Percentiles rank a stretch among this genome's conserved stretches.
These are phyloP conservation scores for Karalla daura DNA, from an alignment of 2,797 vertebrate species.

Conservation along the genomic window DNA sequence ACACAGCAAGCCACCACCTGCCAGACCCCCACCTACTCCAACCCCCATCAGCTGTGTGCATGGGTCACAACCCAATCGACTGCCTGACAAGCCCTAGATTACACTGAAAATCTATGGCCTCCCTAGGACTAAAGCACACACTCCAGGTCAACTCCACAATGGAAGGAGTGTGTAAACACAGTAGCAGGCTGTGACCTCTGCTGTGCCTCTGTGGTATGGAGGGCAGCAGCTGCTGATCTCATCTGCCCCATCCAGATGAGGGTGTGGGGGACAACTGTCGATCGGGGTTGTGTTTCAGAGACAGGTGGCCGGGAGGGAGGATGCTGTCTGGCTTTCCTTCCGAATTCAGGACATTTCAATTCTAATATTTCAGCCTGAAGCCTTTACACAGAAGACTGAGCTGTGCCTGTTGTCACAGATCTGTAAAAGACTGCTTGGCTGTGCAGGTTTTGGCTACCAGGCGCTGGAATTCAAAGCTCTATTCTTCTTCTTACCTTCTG, in stretches of 20 bases:
- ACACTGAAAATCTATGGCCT: slow-evolving; percentile 75
- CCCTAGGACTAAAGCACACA: slow-evolving; percentile 38
- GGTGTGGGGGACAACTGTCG: slow-evolving; percentile 70
- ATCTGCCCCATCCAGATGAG: slow-evolving; percentile 69
- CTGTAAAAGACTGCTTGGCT: too few relatives aligned
- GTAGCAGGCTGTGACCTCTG: slow-evolving; percentile 69
- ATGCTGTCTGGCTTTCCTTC: slow-evolving; percentile 18
- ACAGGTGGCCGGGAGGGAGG: slow-evolving; percentile 58
- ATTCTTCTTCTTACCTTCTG: slow-evolving; percentile 90
- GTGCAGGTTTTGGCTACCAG: too few relatives aligned
- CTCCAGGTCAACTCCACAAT: slow-evolving; percentile 69
- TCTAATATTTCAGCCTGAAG: background rate
- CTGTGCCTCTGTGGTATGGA: slow-evolving; percentile 60
- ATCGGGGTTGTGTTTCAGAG: slow-evolving; percentile 66
- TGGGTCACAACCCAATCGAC: slow-evolving; percentile 58
- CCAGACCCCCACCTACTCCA: slow-evolving; percentile 31
- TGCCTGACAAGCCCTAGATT: slow-evolving; percentile 68
- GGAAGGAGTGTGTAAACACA: slow-evolving; percentile 75
- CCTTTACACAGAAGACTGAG: background rate
- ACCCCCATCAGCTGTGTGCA: slow-evolving; percentile 59
- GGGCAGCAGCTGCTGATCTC: slow-evolving; percentile 73
- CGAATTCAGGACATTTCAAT: background rate
- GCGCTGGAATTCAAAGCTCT: too few relatives aligned
- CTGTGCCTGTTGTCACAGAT: background rate
- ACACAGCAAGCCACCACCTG: slow-evolving; percentile 67